Base-by-base conservation (phyloP, 2,888 invertebrate species). In the Stegana nigrithorax region DNA sequence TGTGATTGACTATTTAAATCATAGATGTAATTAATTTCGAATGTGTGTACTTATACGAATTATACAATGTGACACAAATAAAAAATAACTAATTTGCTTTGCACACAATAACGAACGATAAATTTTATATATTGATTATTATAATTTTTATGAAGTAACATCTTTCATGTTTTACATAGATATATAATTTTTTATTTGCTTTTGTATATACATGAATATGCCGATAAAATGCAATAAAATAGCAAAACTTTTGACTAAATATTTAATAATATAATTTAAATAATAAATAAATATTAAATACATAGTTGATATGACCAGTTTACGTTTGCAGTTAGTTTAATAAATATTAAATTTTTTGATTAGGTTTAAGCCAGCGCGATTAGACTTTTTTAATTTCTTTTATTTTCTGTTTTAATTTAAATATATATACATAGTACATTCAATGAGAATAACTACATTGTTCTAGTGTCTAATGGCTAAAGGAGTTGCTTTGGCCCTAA, bases 161-260 rank as follows among this genome's bases (percentile, higher is more conserved):
- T 26, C 25, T 26, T 50, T 26, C 39, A 39, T 26, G 25, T 23
- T 50, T 50, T n/a, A 45, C 2, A 25, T 26, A 1, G n/a, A 25
- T 47, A 25, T 44, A 42, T 53, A 14, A 14, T 23, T 14, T 58
- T 26, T 29, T 53, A 27, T 53, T 55, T 12, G 29, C 27, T 42
- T 60, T 32, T 25, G 21, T 50, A 60, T 51, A 59, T 19, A 32
- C 26, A 25, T 59, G 17, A 36, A 50, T 50, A 25, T 19, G 12
- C 36, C 27, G 17, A 36, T 12, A n/a, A 50, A 50, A 39, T 50
- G 23, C 47, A 50, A 51, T 27, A 59, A 32, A 21, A 36, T 42
- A 27, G 26, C 23, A 26, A 10, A 26, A 26, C 23, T 39, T 67
- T 51, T 51, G 53, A 56, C 59, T 59, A 45, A 47, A 23, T 61